Conservation (phyloP, 2,113 vertebrate genomes). For the Sclerurus mexicanus region DNA sequence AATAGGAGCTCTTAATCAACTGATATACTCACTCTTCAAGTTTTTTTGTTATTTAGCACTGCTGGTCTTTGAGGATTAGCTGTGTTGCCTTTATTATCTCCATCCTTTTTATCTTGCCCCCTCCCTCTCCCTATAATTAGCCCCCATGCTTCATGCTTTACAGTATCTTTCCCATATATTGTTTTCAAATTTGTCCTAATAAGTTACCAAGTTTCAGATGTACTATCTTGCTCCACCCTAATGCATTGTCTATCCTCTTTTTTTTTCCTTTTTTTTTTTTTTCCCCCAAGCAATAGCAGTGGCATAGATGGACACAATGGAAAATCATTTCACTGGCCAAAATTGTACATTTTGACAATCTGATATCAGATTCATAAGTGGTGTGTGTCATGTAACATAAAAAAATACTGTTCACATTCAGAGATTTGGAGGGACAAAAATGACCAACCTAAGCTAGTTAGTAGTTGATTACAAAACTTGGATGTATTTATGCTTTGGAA, state of each 20-base stretch:
- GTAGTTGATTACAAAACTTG: neutral
- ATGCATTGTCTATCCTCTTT: neutral
- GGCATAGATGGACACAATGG: neutral
- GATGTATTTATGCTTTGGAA: neutral
- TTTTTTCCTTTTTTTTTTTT: neutral
- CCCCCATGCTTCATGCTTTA: neutral
- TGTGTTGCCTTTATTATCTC: neutral
- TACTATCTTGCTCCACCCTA: neutral
- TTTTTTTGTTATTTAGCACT: neutral
- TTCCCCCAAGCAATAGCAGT: neutral
- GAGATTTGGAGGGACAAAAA: neutral
- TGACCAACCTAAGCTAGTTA: neutral
- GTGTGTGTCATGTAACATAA: neutral
- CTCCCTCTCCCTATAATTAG: neutral
- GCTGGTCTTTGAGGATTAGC: neutral
- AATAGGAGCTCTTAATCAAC: neutral
- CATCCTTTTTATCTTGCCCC: neutral
- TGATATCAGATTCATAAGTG: neutral
- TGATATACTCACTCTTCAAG: neutral
- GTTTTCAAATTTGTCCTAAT: neutral
- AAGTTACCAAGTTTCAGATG: neutral
- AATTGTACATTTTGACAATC: neutral
- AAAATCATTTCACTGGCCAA: neutral
- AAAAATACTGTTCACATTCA: neutral
- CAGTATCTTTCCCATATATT: neutral